A percentile compares a stretch with the other conserved stretches of the same genome.
Evolutionary conservation across 2,888 invertebrate species (phyloP).

Genomic region (Epinotia nisella): DNA sequence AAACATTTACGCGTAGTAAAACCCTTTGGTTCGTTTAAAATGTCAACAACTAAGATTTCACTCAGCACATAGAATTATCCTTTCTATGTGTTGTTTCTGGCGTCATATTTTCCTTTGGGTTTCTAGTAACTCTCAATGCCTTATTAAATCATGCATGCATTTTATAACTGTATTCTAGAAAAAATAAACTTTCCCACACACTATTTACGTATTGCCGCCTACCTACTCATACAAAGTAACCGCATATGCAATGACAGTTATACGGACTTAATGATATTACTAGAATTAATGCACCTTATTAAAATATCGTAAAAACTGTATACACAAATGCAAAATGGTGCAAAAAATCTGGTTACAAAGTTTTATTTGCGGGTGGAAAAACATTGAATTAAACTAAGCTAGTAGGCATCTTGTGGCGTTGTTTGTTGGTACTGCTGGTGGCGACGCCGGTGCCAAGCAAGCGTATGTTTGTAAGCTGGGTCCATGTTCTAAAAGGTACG

Average conservation of each 20-base stretch:
- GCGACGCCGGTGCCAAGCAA: neutral
- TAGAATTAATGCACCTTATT: conserved; percentile 34
- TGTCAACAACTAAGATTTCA: neutral
- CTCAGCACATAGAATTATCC: neutral
- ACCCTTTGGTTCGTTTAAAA: neutral
- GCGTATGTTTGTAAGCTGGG: conserved; percentile 12
- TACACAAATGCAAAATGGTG: conserved; percentile 10
- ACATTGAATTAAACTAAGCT: neutral
- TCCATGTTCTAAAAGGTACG: conserved; percentile 13
- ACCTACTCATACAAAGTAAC: conserved; percentile 12
- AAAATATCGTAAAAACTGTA: conserved; percentile 35
- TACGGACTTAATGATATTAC: conserved; percentile 37
- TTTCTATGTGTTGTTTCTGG: neutral
- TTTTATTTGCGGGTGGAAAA: conserved; percentile 9
- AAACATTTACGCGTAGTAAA: too few species aligned
- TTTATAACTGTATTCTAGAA: neutral
- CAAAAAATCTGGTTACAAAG: conserved; percentile 22
- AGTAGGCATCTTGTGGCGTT: neutral
- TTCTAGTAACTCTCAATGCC: neutral
- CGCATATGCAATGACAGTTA: conserved; percentile 22
- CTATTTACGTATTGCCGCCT: conserved; percentile 21
- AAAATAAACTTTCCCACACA: conserved; percentile 13
- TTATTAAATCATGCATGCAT: conserved; percentile 5
- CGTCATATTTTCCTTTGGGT: neutral
- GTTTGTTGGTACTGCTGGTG: neutral